Evolutionary conservation across 2,113 vertebrate species (phyloP).

Genomic region (Petromus typicus): DNA sequence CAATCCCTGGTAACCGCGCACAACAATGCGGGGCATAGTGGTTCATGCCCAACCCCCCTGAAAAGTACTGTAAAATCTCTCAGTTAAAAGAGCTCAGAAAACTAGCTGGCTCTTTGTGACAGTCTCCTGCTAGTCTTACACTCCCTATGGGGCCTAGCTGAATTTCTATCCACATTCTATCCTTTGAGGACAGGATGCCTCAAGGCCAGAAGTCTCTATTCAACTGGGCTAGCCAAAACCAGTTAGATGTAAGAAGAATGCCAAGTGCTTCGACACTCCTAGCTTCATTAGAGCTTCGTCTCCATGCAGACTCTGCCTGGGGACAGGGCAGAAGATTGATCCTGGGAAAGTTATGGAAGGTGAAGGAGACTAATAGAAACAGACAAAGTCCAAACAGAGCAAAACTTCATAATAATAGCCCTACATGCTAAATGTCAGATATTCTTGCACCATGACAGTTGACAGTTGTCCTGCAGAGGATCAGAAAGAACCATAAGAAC

Average conservation of each 20-base stretch:
- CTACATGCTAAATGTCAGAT: background rate
- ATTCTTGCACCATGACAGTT: background rate
- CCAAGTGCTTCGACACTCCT: background rate
- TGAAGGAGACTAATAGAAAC: no score
- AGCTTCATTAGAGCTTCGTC: background rate
- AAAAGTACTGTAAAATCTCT: background rate
- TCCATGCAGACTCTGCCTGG: background rate
- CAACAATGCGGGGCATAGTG: no score
- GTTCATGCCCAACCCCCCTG: background rate
- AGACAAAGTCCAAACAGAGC: background rate
- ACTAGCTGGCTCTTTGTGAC: background rate
- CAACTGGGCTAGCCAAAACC: background rate
- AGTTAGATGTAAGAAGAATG: background rate
- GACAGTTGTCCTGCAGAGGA: background rate
- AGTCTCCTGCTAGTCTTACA: background rate
- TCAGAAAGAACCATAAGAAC: background rate
- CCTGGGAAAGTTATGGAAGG: no score
- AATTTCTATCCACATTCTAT: background rate
- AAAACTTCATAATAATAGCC: background rate
- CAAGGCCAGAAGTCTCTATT: background rate
- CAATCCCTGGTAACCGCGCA: no score
- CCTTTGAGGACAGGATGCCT: background rate
- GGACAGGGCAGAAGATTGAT: background rate
- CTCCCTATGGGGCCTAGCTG: background rate
- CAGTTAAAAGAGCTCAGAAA: background rate